A percentile compares a stretch with the other conserved stretches of the same genome.
phyloP scores from a whole-genome alignment of 2,797 vertebrate species.

The Myripristis jacobus region DNA sequence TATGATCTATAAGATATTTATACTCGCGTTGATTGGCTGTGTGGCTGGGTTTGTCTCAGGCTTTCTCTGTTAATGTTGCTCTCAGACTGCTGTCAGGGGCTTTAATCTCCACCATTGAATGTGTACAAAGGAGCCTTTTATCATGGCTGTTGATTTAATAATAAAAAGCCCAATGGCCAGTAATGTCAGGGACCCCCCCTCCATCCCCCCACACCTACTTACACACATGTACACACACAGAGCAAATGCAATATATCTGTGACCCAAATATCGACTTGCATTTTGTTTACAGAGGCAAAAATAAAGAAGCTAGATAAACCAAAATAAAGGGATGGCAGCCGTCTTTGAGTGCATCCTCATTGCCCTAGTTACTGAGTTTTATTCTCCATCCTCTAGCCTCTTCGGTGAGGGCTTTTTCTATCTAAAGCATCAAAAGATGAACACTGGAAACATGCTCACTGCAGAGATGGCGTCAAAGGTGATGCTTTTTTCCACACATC shows the following conservation, averaged over 20 bases:
- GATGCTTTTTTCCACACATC: slow-evolving; percentile 5
- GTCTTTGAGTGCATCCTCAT: too few relatives aligned
- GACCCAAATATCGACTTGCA: neutral
- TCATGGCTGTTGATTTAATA: slow-evolving; percentile 71
- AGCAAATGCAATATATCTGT: slow-evolving; percentile 18
- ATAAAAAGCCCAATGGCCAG: slow-evolving; percentile 40
- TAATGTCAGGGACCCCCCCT: slow-evolving; percentile 33
- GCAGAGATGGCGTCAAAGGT: slow-evolving; percentile 14
- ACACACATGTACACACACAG: slow-evolving; percentile 37
- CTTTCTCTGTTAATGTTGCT: slow-evolving; percentile 48
- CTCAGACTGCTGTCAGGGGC: slow-evolving; percentile 46
- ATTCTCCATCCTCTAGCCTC: neutral
- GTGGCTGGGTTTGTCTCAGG: slow-evolving; percentile 48
- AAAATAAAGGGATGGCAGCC: slow-evolving; percentile 4
- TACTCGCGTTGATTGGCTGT: slow-evolving; percentile 45
- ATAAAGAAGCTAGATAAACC: slow-evolving; percentile 11
- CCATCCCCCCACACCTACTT: neutral
- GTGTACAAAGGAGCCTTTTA: slow-evolving; percentile 62
- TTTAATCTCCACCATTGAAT: slow-evolving; percentile 61
- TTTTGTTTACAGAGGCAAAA: too few relatives aligned
- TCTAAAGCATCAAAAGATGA: slow-evolving; percentile 26
- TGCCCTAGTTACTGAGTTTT: neutral
- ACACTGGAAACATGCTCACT: slow-evolving; percentile 10
- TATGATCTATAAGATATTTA: slow-evolving; percentile 38
- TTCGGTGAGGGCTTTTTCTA: neutral